Evolutionary conservation across 2,797 vertebrate genomes (phyloP), one percentile per base, ranked within the genome.

Genomic region (Trichosurus vulpecula): DNA sequence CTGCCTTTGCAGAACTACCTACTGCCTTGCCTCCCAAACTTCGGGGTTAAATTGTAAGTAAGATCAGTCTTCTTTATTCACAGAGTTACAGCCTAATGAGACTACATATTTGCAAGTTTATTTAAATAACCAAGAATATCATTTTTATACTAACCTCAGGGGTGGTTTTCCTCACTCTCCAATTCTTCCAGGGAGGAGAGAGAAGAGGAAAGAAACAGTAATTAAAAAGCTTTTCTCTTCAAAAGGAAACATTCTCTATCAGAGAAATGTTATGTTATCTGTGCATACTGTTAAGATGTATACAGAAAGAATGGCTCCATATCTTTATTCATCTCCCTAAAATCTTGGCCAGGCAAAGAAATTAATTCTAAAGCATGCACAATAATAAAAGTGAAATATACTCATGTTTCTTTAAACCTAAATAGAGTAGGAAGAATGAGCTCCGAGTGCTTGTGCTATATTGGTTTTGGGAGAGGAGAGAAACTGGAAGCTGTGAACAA

Each of bases 101-200:
- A 74, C 9, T 58, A 93, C 29, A 66, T 91, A 94, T 58, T 95
- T 96, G 30, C 66, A 90, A 94, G 90, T 25, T 55, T 90, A 61
- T 66, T 96, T 93, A 97, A 58, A 96, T 81, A 94, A 94, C 89
- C 11, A 94, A 93, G 27, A 97, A 87, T 87, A 95, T 66, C 11
- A 30, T 30, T n/a, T 31, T 52, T 13, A 41, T 90, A 52, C 61
- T 16, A n/a, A 95, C 87, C 30, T 93, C 66, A 52, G 0, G 31
- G 14, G n/a, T 56, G 93, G 66, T 93, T 93, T 30, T 74, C 10
- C 92, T 94, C n/a, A 81, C 90, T 92, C 74, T 94, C 52, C 35
- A 56, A 94, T 92, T 94, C 58, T 92, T 90, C 92, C 66, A 11
- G 52, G 8, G 66, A 27, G 12, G 96, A 94, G n/a, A 93, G 2